phyloP scores from a whole-genome alignment of 1,140 invertebrate species.

The Glossosoma conforme region DNA sequence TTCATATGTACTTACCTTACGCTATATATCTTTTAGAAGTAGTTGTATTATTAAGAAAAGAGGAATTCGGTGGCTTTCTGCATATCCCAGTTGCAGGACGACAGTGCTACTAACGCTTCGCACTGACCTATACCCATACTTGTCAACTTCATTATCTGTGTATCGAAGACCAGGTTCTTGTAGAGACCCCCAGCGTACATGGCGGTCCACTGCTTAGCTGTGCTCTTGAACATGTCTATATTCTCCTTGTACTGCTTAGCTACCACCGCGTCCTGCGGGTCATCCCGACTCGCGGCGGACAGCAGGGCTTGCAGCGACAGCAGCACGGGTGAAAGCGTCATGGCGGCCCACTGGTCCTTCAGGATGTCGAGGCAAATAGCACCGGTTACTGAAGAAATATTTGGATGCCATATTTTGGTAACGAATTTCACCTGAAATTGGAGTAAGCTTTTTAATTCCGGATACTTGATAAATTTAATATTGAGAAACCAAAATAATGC shows the following conservation, averaged over 20 bases:
- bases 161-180: slow-evolving; percentile 69
- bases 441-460: too few species aligned
- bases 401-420: slow-evolving; percentile 99
- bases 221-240: slow-evolving; percentile 77
- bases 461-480: too few species aligned
- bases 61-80: slow-evolving; percentile 82
- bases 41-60: too few species aligned
- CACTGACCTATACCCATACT: slow-evolving; percentile 89
- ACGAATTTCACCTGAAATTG: slow-evolving; percentile 82
- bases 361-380: slow-evolving; percentile 99
- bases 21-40: too few species aligned
- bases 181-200: slow-evolving; percentile 85
- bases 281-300: slow-evolving; percentile 91
- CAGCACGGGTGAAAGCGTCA: slow-evolving; percentile 94
- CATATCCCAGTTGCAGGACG: slow-evolving; percentile 86
- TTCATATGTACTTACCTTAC: too few species aligned
- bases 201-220: slow-evolving; percentile 92
- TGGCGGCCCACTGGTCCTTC: slow-evolving; percentile 99
- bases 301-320: slow-evolving; percentile 89
- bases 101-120: slow-evolving; percentile 75
- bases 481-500: too few species aligned
- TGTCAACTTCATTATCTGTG: slow-evolving; percentile 73
- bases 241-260: slow-evolving; percentile 94
- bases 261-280: slow-evolving; percentile 96
- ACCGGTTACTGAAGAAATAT: slow-evolving; percentile 98